These are phyloP conservation scores for Capreolus pygargus DNA, from an alignment of 2,113 vertebrate species.

Conservation along the genomic window DNA sequence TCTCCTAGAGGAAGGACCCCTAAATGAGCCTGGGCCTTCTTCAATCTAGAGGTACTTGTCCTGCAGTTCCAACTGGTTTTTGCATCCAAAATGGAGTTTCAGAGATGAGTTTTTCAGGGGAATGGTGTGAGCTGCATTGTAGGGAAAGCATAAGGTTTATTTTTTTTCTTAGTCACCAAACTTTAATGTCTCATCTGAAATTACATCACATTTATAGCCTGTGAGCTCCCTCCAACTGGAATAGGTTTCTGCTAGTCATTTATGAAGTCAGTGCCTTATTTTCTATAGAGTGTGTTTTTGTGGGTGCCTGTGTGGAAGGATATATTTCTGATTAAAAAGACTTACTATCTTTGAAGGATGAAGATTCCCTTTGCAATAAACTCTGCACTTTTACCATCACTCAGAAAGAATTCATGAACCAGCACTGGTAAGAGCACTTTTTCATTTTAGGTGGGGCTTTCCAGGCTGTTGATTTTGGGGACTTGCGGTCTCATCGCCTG, in stretches of 20 bases:
- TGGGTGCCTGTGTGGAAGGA: neutral
- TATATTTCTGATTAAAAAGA: neutral
- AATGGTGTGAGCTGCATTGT: neutral
- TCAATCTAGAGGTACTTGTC: neutral
- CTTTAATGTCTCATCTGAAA: neutral
- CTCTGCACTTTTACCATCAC: slow-evolving; percentile 99
- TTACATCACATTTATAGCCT: neutral
- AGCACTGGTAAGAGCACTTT: slow-evolving; percentile 92
- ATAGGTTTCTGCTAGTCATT: neutral
- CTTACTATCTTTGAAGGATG: slow-evolving; percentile 86
- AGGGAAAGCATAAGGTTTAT: neutral
- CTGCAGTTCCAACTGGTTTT: neutral
- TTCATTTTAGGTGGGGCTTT: slow-evolving; percentile 37
- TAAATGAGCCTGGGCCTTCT: neutral
- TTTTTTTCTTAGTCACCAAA: neutral
- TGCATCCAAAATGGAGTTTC: neutral
- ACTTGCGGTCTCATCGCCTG: neutral
- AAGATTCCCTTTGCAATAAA: slow-evolving; percentile 99
- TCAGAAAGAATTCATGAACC: slow-evolving; percentile 99
- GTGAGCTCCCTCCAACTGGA: neutral
- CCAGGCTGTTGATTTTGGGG: neutral
- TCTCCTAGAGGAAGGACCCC: neutral
- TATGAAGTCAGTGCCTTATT: neutral
- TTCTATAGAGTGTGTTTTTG: neutral
- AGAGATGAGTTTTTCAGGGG: neutral